Evolutionary conservation across 2,113 vertebrate species (phyloP).

Genomic region (Gallinago jamesoni): DNA sequence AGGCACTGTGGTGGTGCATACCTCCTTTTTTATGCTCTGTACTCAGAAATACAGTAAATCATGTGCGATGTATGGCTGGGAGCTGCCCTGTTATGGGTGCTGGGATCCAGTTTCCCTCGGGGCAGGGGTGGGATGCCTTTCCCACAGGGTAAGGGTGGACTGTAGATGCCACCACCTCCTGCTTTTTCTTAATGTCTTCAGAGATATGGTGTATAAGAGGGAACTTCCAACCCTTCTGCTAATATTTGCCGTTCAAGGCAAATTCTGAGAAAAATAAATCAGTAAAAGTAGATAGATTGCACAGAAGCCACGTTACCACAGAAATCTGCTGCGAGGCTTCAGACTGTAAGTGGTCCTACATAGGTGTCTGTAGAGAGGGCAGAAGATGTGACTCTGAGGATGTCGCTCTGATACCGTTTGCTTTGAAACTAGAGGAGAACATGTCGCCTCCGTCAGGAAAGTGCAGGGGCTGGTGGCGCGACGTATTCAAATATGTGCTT

Average conservation of each 20-base stretch:
- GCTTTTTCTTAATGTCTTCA: background rate
- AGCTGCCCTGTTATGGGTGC: background rate
- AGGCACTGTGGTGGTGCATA: fast-evolving
- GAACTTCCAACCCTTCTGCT: background rate
- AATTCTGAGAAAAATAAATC: background rate
- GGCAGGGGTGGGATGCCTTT: no score
- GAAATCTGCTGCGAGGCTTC: background rate
- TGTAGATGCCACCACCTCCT: background rate
- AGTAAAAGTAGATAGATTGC: background rate
- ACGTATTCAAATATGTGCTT: background rate
- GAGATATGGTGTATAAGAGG: fast-evolving
- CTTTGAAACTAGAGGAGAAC: background rate
- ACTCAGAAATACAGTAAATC: fast-evolving
- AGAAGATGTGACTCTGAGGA: background rate
- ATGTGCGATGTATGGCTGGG: background rate
- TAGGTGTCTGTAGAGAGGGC: fast-evolving
- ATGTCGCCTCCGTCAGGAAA: background rate
- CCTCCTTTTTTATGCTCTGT: background rate
- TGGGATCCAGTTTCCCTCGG: fast-evolving
- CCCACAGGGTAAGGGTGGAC: background rate
- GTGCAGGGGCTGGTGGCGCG: background rate
- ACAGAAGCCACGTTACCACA: background rate
- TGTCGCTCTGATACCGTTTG: fast-evolving
- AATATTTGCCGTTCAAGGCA: background rate
- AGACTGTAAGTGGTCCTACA: fast-evolving